Conservation (phyloP, 2,797 vertebrate genomes). For the Propithecus perrieri region DNA sequence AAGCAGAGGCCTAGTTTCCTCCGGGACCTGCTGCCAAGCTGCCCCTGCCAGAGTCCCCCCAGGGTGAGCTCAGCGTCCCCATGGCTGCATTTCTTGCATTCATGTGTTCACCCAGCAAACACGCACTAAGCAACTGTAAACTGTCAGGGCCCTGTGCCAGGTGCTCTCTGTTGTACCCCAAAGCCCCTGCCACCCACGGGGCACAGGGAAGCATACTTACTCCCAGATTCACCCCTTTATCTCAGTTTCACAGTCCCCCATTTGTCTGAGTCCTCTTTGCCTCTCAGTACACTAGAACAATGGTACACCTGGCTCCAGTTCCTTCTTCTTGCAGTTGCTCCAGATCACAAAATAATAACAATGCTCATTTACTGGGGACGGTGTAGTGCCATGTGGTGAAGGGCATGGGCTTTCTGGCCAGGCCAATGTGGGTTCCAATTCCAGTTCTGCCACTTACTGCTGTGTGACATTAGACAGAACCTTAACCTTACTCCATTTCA, state of each 20-base stretch:
- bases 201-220: neutral
- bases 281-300: neutral
- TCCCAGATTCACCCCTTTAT: neutral
- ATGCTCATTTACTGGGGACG: neutral
- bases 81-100: neutral
- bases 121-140: neutral
- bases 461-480: neutral
- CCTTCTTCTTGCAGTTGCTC: neutral
- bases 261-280: neutral
- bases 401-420: fast-evolving
- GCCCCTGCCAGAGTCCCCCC: neutral
- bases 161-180: neutral
- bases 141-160: neutral
- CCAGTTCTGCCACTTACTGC: neutral
- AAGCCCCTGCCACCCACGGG: fast-evolving
- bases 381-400: neutral
- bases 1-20: neutral
- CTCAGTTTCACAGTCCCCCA: neutral
- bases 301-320: neutral
- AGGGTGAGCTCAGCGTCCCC: neutral
- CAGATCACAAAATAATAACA: neutral
- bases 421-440: neutral
- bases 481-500: neutral
- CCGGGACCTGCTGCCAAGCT: neutral
- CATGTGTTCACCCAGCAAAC: neutral